Conservation (phyloP, 2,113 vertebrate genomes). For the Pangasianodon gigas region DNA sequence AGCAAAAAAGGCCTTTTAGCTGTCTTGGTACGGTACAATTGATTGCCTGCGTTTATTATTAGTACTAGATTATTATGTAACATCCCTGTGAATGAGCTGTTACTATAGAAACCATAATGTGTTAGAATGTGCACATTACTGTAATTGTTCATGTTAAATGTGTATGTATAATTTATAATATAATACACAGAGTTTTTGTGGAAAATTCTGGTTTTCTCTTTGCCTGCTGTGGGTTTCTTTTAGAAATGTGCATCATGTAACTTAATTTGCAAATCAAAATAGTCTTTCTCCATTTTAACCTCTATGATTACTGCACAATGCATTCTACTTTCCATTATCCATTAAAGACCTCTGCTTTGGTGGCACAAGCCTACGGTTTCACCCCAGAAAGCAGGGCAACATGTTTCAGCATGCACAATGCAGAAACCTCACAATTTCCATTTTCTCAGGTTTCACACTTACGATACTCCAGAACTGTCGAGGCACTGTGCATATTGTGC, state of each 20-base stretch:
- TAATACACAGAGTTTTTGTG: not conserved
- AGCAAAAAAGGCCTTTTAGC: too few relatives aligned
- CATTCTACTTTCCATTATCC: slow-evolving; percentile 5
- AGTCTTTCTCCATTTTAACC: not conserved
- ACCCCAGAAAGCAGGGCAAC: too few relatives aligned
- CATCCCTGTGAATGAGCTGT: too few relatives aligned
- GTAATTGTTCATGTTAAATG: not conserved
- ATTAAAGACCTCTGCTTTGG: slow-evolving; percentile 1
- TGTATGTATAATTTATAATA: not conserved
- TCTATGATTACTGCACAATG: slow-evolving; percentile 10
- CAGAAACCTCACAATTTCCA: too few relatives aligned
- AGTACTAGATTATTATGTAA: too few relatives aligned
- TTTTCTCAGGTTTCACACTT: too few relatives aligned
- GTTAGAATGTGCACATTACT: not conserved
- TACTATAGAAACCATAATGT: not conserved
- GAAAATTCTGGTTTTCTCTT: not conserved
- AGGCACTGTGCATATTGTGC: too few relatives aligned
- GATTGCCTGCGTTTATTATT: too few relatives aligned
- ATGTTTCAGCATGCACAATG: too few relatives aligned
- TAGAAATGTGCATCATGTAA: not conserved
- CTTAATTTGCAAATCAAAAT: slow-evolving; percentile 14
- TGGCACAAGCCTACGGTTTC: too few relatives aligned
- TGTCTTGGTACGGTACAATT: too few relatives aligned
- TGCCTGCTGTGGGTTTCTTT: not conserved
- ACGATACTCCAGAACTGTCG: too few relatives aligned